A percentile compares a stretch with the other conserved stretches of the same genome.
Conservation (phyloP, 37 sponge, comb jelly and placozoan genomes). For the Petrosia ficiformis region DNA sequence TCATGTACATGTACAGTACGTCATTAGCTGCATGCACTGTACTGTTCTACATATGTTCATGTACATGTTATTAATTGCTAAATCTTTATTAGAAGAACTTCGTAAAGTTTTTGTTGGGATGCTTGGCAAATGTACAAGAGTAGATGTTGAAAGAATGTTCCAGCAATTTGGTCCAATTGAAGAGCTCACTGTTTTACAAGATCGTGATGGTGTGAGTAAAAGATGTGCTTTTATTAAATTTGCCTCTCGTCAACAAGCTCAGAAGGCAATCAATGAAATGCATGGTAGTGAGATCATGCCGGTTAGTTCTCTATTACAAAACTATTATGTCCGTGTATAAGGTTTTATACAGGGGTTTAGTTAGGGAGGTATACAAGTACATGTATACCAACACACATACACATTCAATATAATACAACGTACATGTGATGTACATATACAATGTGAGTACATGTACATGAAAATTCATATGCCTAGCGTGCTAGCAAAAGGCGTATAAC, state of each 20-base stretch:
- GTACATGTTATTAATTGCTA: no score
- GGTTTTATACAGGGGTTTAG: background rate
- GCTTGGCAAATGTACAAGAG: conserved; percentile 88
- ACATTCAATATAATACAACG: no score
- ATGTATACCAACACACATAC: no score
- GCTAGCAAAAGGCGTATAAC: no score
- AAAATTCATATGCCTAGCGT: no score
- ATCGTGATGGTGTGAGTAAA: conserved; percentile 81
- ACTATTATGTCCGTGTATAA: background rate
- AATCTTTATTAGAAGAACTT: conserved; percentile 81
- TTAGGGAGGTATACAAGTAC: no score
- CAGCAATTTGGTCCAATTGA: conserved; percentile 86
- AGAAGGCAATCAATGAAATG: conserved; percentile 89
- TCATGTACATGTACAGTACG: no score
- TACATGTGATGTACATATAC: no score
- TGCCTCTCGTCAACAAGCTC: conserved; percentile 72
- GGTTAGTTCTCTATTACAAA: no score
- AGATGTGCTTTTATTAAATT: conserved; percentile 97
- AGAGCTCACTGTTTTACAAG: conserved; percentile 85
- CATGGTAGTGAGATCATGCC: conserved; percentile 89
- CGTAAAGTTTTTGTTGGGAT: conserved; percentile 98
- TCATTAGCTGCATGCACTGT: no score
- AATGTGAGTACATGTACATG: no score
- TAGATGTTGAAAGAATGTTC: conserved; percentile 74
- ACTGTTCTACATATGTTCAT: no score